Percentiles rank a stretch among this genome's conserved stretches.
Evolutionary conservation across 1,140 invertebrate species (phyloP).

Genomic region (Callitettix versicolor): DNA sequence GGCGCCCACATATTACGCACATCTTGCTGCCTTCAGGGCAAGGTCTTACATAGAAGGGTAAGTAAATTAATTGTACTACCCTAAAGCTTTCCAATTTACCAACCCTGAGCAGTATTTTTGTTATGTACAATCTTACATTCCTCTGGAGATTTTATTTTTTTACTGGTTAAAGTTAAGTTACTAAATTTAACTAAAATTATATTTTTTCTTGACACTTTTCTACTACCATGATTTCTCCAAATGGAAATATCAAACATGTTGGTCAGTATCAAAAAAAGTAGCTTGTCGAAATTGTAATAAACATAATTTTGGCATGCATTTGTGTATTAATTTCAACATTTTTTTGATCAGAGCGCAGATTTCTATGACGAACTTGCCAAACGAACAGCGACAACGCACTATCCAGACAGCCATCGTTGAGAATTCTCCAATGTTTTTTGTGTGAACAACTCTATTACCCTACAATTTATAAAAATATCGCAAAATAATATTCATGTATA

Average conservation of each 20-base stretch:
- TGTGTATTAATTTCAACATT: slow-evolving; percentile 10
- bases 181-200: too few species aligned
- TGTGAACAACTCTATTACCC: slow-evolving; percentile 29
- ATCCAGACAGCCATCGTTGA: slow-evolving; percentile 22
- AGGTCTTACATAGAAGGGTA: slow-evolving; percentile 46
- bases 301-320: slow-evolving; percentile 1
- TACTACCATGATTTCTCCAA: not conserved
- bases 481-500: too few species aligned
- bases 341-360: slow-evolving; percentile 24
- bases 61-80: slow-evolving; percentile 24
- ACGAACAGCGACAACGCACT: slow-evolving; percentile 24
- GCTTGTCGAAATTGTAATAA: not conserved
- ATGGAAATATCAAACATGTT: not conserved
- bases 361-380: slow-evolving; percentile 11
- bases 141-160: not conserved
- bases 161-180: too few species aligned
- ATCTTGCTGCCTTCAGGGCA: slow-evolving; percentile 77
- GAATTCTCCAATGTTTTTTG: slow-evolving; percentile 34
- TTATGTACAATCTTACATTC: slow-evolving; percentile 8
- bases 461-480: too few species aligned
- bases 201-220: not conserved
- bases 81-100: slow-evolving; percentile 1
- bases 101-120: not conserved
- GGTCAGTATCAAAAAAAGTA: not conserved
- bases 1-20: slow-evolving; percentile 88